Evolutionary conservation across 2,113 vertebrate species (phyloP).

Genomic region (Mustelus asterias): DNA sequence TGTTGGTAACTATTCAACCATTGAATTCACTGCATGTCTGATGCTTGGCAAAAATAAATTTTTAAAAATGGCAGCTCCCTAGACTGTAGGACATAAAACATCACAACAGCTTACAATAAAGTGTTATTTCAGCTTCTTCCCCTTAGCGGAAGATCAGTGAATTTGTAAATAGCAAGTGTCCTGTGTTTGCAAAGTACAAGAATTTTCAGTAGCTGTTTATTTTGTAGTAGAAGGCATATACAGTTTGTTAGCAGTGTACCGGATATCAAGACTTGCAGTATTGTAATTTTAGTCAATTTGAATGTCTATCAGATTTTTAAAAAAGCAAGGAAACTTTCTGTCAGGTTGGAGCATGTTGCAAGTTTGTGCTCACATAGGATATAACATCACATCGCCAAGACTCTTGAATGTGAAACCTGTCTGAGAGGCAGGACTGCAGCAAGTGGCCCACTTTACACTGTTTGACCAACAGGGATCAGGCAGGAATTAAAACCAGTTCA

Average conservation of each 20-base stretch:
- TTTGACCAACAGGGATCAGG: background rate
- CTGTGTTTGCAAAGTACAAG: conserved; percentile 76
- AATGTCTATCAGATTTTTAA: conserved; percentile 61
- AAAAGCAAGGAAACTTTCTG: conserved; percentile 42
- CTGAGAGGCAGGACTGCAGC: background rate
- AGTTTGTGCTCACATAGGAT: conserved; percentile 63
- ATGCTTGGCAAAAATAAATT: conserved; percentile 66
- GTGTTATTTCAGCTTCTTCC: conserved; percentile 64
- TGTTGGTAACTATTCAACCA: conserved; percentile 79
- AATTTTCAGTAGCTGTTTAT: conserved; percentile 56
- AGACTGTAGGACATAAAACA: conserved; percentile 54
- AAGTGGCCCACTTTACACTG: background rate
- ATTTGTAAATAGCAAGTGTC: conserved; percentile 90
- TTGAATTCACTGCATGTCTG: conserved; percentile 83
- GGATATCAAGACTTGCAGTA: conserved; percentile 54
- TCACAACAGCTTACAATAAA: conserved; percentile 57
- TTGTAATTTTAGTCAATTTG: conserved; percentile 58
- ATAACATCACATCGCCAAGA: conserved; percentile 52
- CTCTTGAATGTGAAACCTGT: background rate
- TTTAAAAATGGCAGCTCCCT: conserved; percentile 56
- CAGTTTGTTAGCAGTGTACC: conserved; percentile 50
- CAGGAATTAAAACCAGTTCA: background rate
- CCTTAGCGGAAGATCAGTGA: conserved; percentile 68
- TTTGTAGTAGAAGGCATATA: conserved; percentile 59
- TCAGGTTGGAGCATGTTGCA: conserved; percentile 47